Base-by-base conservation (phyloP, 37 sponge, comb jelly and placozoan species). In the Theonella swinhoei region DNA sequence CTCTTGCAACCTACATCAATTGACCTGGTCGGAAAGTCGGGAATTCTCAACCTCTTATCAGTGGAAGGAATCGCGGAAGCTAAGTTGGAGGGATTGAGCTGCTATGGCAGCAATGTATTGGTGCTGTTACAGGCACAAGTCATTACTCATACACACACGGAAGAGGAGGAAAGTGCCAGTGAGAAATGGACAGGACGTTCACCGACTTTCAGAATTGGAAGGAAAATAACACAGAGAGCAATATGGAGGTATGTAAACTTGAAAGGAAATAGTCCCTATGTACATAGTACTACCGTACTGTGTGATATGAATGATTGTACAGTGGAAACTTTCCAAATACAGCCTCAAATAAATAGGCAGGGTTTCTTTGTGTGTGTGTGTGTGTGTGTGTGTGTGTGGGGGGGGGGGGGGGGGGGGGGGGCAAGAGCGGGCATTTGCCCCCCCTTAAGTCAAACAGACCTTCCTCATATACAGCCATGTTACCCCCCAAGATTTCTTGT, bases 71-170 rank as follows among this genome's bases (percentile, higher is more conserved):
- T 83, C 59, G 35, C 37, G 3, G 32, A 76, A 23, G 80, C 83
- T 29, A 83, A 80, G 60, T 69, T 92, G n/a, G 76, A 69, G 42
- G 80, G 76, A 4, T 54, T 92, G 0, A 35, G 65, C 9, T 72
- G 62, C 26, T 92, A 83, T 76, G 92, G 88, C 0, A 36, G 84
- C 42, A 92, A 92, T 32, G 74, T 92, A 29, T 1, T 92, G 36
- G 78, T 88, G 8, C 72, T 92, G 33, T 43, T 92, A 0, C 75
- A 92, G 54, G 92, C 85, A n/a, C 74, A 83, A 24, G 80, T 85
- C 34, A 64, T 60, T 1, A 24, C 32, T 38, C 72, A 70, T 26
- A 32, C 20, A 2, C 29, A 33, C 20, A 20, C 1, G 1, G 33
- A 68, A 20, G 33, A 3, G 62, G 54, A 71, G 72, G 20, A 35